These are phyloP conservation scores for Nomada flava DNA, from an alignment of 2,888 invertebrate species.

Conservation along the genomic window DNA sequence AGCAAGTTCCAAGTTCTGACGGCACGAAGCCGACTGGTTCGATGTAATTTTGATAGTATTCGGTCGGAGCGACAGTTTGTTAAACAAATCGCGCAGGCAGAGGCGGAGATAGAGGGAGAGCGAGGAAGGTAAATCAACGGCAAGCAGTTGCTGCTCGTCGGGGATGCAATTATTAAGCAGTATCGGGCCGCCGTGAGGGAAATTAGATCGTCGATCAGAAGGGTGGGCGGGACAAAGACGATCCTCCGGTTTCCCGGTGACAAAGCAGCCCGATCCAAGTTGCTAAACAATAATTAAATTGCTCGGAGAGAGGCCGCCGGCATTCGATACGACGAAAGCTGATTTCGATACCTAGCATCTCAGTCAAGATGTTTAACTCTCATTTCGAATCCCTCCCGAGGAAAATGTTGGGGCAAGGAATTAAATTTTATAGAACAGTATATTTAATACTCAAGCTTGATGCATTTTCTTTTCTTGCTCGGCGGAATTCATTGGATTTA, in stretches of 20 bases:
- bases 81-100: conserved; percentile 26
- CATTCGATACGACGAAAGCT: conserved; percentile 26
- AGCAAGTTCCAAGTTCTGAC: neutral
- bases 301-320: conserved; percentile 11
- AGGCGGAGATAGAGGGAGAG: neutral
- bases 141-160: conserved; percentile 4
- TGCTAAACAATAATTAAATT: conserved; percentile 63
- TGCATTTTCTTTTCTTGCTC: too few relatives aligned
- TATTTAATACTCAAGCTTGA: too few relatives aligned
- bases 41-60: conserved; percentile 30
- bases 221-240: conserved; percentile 42
- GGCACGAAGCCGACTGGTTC: neutral
- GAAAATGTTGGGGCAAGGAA: neutral
- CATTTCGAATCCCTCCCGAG: neutral
- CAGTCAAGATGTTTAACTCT: neutral
- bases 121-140: conserved; percentile 48
- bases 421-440: too few relatives aligned
- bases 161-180: conserved; percentile 54
- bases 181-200: conserved; percentile 49
- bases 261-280: conserved; percentile 53
- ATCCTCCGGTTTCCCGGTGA: conserved; percentile 37
- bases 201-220: conserved; percentile 60
- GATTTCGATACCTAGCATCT: conserved; percentile 32
- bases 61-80: conserved; percentile 4
- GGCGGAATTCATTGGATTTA: too few relatives aligned